Percentiles rank a stretch among this genome's conserved stretches.
Conservation (phyloP, 2,888 invertebrate genomes). For the Phyllotreta cruciferae region DNA sequence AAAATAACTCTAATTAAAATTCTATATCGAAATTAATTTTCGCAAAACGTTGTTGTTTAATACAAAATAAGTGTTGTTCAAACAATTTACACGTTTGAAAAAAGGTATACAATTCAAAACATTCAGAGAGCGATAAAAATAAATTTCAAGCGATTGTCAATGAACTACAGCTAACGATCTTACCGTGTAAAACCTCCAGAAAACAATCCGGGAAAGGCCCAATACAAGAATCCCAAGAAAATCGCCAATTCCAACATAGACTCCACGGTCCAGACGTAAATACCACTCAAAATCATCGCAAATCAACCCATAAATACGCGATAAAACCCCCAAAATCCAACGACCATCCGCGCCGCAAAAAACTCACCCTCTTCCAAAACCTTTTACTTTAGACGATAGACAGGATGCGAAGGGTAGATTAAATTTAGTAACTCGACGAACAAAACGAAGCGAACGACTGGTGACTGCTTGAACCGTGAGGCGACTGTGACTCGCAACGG, state of each 20-base stretch:
- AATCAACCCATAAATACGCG: neutral
- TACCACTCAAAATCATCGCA: conserved; percentile 33
- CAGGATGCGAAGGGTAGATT: conserved; percentile 12
- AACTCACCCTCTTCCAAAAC: too few relatives aligned
- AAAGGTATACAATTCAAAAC: too few relatives aligned
- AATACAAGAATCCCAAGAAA: conserved; percentile 51
- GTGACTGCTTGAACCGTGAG: too few relatives aligned
- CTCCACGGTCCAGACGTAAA: conserved; percentile 50
- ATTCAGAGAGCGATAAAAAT: too few relatives aligned
- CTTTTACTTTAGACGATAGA: neutral
- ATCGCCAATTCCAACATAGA: conserved; percentile 52
- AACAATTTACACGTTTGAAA: too few relatives aligned
- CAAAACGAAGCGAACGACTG: conserved; percentile 10
- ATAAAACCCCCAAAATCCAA: too few relatives aligned
- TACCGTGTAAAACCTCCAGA: conserved; percentile 51
- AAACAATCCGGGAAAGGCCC: conserved; percentile 55
- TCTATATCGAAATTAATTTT: too few relatives aligned
- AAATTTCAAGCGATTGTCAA: too few relatives aligned
- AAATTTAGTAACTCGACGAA: conserved; percentile 17
- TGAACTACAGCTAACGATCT: neutral
- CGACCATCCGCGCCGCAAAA: too few relatives aligned
- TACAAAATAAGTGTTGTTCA: too few relatives aligned
- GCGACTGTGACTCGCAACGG: conserved; percentile 2
- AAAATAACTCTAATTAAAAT: too few relatives aligned
- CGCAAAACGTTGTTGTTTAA: too few relatives aligned